Conservation (phyloP, 2,888 invertebrate species). For the Cantharis lateralis region DNA sequence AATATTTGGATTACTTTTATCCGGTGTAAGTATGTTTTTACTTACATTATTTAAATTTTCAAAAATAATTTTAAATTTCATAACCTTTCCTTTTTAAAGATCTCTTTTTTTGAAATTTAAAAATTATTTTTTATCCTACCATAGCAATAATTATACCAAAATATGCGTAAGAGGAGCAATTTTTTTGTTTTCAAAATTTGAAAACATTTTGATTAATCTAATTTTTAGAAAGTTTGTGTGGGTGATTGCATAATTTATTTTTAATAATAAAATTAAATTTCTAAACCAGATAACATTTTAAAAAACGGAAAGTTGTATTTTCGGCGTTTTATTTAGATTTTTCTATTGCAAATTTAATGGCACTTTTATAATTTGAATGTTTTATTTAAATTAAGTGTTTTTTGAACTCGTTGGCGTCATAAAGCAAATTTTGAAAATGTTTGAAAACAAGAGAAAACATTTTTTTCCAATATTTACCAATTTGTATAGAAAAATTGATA, state of each 20-base stretch:
- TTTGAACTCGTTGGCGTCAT: too few relatives aligned
- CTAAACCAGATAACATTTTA: neutral
- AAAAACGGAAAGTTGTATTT: neutral
- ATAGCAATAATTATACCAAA: neutral
- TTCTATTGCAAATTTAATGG: too few relatives aligned
- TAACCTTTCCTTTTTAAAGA: neutral
- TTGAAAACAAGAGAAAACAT: too few relatives aligned
- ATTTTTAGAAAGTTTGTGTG: neutral
- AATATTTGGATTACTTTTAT: conserved; percentile 73
- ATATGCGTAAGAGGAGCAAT: neutral
- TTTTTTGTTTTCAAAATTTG: neutral
- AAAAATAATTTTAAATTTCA: neutral
- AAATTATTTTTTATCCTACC: neutral
- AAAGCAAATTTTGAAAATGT: too few relatives aligned
- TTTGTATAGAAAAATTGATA: too few relatives aligned
- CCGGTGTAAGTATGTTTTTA: conserved; percentile 64
- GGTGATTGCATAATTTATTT: neutral
- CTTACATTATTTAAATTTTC: neutral
- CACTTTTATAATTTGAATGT: too few relatives aligned
- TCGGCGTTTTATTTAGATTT: neutral
- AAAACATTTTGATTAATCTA: neutral
- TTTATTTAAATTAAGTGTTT: too few relatives aligned
- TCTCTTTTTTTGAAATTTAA: neutral
- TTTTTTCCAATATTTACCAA: too few relatives aligned
- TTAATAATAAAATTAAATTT: neutral